Percentiles rank a stretch among this genome's conserved stretches.
Evolutionary conservation across 2,113 vertebrate genomes (phyloP).

Genomic region (Symphodus melops): DNA sequence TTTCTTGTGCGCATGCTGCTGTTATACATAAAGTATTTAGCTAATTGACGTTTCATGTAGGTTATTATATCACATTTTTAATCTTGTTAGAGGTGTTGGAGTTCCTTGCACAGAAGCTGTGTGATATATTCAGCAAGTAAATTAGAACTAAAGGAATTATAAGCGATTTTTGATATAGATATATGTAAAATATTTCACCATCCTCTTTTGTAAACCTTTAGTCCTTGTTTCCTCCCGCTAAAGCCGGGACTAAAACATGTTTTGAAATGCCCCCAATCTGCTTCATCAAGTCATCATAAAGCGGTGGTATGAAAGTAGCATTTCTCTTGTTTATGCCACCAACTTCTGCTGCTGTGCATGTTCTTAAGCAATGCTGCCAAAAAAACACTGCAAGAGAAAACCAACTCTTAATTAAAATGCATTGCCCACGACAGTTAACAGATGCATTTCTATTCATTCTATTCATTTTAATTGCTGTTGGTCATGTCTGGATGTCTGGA

Average conservation of each 20-base stretch:
- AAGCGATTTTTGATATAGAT: not conserved
- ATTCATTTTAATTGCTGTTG: not conserved
- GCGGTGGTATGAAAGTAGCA: constrained; percentile 15
- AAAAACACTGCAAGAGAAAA: constrained; percentile 17
- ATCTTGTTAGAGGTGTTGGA: not conserved
- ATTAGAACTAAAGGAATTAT: constrained; percentile 14
- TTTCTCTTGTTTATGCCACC: constrained; percentile 21
- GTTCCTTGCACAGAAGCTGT: too few relatives aligned
- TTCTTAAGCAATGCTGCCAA: not conserved
- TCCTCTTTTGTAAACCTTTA: too few relatives aligned
- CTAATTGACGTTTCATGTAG: too few relatives aligned
- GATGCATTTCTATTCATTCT: constrained; percentile 7
- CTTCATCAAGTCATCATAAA: constrained; percentile 20
- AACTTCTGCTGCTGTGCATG: constrained; percentile 1
- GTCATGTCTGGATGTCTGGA: not conserved
- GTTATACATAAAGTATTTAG: not conserved
- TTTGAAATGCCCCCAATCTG: constrained; percentile 11
- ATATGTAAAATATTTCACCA: not conserved
- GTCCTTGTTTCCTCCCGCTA: not conserved
- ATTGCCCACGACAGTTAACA: not conserved
- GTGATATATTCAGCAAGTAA: not conserved
- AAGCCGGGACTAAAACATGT: constrained; percentile 2
- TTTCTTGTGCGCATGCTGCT: not conserved
- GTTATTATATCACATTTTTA: not conserved
- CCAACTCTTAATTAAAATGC: not conserved